phyloP scores from a whole-genome alignment of 2,888 invertebrate genomes.

The Icerya purchasi region DNA sequence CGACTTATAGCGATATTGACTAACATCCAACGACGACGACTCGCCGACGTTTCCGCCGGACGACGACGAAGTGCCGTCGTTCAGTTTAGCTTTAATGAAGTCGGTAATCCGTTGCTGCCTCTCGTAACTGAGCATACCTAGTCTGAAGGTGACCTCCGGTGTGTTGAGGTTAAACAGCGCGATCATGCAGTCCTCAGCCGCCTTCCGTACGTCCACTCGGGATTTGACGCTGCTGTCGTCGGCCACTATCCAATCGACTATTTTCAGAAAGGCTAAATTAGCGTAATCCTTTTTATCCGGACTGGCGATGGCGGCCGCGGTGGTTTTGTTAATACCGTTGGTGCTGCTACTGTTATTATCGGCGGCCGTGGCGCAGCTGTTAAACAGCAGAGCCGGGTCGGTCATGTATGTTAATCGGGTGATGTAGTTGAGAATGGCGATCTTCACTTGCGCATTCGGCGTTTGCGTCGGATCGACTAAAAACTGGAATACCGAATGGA shows the following conservation, averaged over 20 bases:
- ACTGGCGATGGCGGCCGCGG: neutral
- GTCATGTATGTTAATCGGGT: slow-evolving; percentile 33
- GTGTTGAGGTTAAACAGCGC: slow-evolving; percentile 80
- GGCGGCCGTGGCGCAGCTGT: slow-evolving; percentile 16
- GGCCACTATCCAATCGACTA: slow-evolving; percentile 45
- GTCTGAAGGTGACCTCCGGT: slow-evolving; percentile 62
- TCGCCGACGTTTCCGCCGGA: neutral
- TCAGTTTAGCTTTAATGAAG: slow-evolving; percentile 7
- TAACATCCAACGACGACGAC: neutral
- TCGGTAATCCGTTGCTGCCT: slow-evolving; percentile 28
- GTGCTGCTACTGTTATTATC: neutral
- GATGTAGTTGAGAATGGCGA: slow-evolving; percentile 48
- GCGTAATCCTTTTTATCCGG: slow-evolving; percentile 22
- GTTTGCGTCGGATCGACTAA: slow-evolving; percentile 81
- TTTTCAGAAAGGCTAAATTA: slow-evolving; percentile 46
- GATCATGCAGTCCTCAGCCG: slow-evolving; percentile 43
- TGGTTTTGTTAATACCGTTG: neutral
- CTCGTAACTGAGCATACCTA: slow-evolving; percentile 47
- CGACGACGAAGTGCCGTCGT: slow-evolving; percentile 32
- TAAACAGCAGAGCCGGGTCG: slow-evolving; percentile 21
- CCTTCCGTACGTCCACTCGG: slow-evolving; percentile 41
- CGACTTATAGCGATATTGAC: neutral
- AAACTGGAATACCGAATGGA: slow-evolving; percentile 42
- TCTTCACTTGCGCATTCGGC: slow-evolving; percentile 61
- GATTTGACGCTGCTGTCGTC: slow-evolving; percentile 39